Evolutionary conservation across 2,888 invertebrate species (phyloP), one percentile per base, ranked within the genome.

Genomic region (Cordilura impudica): DNA sequence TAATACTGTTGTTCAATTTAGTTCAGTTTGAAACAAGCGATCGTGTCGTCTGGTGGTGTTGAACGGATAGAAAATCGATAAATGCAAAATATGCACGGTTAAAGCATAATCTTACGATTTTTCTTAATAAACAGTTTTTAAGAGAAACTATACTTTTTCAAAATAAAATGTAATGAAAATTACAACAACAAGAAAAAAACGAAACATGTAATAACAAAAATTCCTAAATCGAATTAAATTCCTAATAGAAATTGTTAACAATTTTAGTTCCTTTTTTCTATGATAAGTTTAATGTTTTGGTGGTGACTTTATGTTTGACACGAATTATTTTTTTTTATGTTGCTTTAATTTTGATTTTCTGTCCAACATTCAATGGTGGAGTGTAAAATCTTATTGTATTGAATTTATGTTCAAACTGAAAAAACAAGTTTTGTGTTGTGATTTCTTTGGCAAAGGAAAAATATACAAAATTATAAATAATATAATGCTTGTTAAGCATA

Each of bases 11-110:
- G 60, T 49, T 72, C 76, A 78, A 77, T 81, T 81, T 63, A 79
- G 75, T 82, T 86, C 84, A 88, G 87, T 88, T 84, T 83, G 82
- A 72, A 84, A 83, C 83, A 75, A 78, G 82, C 86, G 87, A 87
- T 87, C 87, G 86, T 79, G 82, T 79, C 76, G 86, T 72, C 77
- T 78, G 84, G 87, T 85, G 56, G 83, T 83, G 80, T 83, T 74
- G 72, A 56, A 56, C 70, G 81, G 79, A 63, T n/a, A n/a, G 29
- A 63, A 67, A 71, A 56, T 49, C 35, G 19, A 16, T 4, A 39
- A 58, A 26, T 53, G 23, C 4, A 53, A 14, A 53, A 23, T 4
- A 23, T 8, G 7, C 7, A 26, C 26, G 23, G n/a, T 26, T 26
- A 2, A n/a, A 14, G 26, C 23, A 26, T 14, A 26, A 53, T 16